These are phyloP conservation scores for Nestor notabilis DNA, from an alignment of 2,113 vertebrate species.

Conservation along the genomic window DNA sequence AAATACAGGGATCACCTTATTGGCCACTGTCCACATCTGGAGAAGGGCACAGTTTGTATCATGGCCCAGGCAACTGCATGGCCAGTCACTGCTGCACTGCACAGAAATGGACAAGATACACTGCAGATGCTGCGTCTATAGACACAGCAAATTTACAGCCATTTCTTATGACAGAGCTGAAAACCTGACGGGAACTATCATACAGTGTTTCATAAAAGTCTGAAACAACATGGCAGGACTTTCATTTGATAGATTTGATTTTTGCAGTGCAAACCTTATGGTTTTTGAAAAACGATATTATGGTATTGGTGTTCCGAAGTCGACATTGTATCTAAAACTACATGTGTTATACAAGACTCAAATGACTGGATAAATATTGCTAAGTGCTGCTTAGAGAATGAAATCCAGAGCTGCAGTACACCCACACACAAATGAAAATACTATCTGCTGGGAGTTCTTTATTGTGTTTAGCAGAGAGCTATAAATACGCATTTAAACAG, in stretches of 20 bases:
- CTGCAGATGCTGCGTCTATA: not conserved
- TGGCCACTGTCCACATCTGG: not conserved
- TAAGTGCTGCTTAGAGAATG: not conserved
- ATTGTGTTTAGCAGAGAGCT: conserved; percentile 11
- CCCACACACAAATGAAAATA: conserved; percentile 51
- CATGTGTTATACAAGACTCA: not conserved
- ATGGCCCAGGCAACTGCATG: not conserved
- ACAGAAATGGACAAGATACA: fast-evolving
- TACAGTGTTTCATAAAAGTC: not conserved
- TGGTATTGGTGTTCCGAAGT: not conserved
- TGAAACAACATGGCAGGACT: not conserved
- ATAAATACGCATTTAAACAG: not conserved
- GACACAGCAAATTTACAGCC: not conserved
- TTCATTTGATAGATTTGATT: not conserved
- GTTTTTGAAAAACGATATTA: not conserved
- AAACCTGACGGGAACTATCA: not conserved
- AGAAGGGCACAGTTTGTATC: fast-evolving
- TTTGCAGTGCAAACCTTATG: not conserved
- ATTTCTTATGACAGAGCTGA: not conserved
- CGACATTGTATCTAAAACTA: not conserved
- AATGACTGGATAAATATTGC: conserved; percentile 48
- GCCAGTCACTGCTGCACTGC: fast-evolving
- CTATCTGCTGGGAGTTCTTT: conserved; percentile 29
- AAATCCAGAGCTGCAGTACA: conserved; percentile 28
- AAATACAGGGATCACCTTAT: not conserved